Percentiles rank a stretch among this genome's conserved stretches.
Conservation (phyloP, 2,888 invertebrate species). For the Odontocolon sp. region DNA sequence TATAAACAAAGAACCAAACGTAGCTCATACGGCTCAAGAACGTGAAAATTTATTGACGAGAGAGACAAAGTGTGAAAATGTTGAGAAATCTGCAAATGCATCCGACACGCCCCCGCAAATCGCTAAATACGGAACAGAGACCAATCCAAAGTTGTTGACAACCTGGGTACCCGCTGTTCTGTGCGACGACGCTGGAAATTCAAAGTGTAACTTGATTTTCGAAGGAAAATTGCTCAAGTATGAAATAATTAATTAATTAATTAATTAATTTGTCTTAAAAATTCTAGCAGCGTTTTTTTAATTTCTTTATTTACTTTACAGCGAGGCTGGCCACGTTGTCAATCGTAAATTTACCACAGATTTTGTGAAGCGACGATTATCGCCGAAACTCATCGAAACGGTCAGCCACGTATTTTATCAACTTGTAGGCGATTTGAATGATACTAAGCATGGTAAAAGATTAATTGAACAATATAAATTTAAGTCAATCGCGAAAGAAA, state of each 20-base stretch:
- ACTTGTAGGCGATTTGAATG: constrained; percentile 68
- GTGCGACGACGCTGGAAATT: constrained; percentile 38
- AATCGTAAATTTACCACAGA: constrained; percentile 69
- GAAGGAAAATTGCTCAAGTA: constrained; percentile 76
- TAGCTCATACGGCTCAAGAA: background rate
- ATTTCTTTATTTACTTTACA: constrained; percentile 51
- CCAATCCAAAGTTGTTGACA: constrained; percentile 68
- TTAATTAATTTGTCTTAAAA: background rate
- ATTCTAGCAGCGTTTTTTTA: background rate
- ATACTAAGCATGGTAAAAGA: constrained; percentile 68
- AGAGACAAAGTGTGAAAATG: constrained; percentile 10
- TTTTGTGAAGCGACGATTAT: constrained; percentile 65
- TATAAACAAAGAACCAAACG: constrained; percentile 11
- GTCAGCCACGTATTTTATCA: constrained; percentile 67
- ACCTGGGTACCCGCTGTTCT: constrained; percentile 72
- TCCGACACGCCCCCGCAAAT: background rate
- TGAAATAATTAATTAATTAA: constrained; percentile 25
- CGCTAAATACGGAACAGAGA: constrained; percentile 62
- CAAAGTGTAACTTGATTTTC: constrained; percentile 67
- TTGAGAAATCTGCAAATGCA: background rate
- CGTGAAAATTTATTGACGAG: background rate
- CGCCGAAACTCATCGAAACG: constrained; percentile 69
- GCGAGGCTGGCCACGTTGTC: constrained; percentile 70
- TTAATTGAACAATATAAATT: background rate
- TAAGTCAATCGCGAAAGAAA: background rate